Evolutionary conservation across 2,113 vertebrate genomes (phyloP).

Genomic region (Porphyrio hochstetteri): DNA sequence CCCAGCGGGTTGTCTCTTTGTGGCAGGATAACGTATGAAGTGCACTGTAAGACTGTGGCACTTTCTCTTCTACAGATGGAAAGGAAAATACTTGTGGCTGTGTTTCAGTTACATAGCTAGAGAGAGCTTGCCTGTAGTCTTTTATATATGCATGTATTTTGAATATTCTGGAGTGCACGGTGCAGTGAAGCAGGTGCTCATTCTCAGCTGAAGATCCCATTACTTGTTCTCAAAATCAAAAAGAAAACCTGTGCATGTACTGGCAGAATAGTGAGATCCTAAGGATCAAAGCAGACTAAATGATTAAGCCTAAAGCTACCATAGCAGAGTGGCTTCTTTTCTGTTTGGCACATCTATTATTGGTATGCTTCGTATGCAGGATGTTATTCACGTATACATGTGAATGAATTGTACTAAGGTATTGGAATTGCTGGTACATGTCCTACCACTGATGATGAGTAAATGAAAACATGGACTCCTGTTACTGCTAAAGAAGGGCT

Average conservation of each 20-base stretch:
- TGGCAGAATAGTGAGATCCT: background rate
- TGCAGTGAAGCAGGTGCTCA: background rate
- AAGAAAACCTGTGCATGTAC: background rate
- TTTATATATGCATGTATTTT: background rate
- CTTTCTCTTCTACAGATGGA: background rate
- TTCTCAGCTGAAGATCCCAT: background rate
- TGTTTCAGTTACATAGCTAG: background rate
- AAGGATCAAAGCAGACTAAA: background rate
- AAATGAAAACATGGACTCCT: conserved; percentile 11
- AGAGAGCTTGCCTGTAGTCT: background rate
- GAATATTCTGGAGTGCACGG: background rate
- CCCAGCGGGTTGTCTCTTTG: conserved; percentile 32
- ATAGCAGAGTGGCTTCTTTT: background rate
- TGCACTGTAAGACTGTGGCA: background rate
- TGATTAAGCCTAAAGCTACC: background rate
- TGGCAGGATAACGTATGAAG: background rate
- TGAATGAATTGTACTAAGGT: background rate
- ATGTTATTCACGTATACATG: background rate
- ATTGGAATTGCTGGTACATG: background rate
- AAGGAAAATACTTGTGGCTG: background rate
- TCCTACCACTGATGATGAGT: background rate
- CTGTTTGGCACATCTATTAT: background rate
- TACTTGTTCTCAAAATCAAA: background rate
- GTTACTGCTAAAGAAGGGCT: background rate
- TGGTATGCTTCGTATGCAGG: background rate